These are phyloP conservation scores for Peromyscus aztecus DNA, from an alignment of 2,797 vertebrate genomes.

Conservation along the genomic window DNA sequence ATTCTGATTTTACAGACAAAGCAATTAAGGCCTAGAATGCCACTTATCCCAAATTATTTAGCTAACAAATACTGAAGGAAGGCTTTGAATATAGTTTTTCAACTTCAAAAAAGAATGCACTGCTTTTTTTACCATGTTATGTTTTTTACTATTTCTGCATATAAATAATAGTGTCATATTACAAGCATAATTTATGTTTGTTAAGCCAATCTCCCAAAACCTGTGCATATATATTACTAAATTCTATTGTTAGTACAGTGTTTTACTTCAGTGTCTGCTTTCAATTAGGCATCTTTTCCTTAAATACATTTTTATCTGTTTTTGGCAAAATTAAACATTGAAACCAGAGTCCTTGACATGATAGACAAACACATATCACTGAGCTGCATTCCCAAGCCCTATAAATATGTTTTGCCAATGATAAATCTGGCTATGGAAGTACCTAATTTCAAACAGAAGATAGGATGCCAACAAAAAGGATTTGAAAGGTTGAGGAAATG, in stretches of 20 bases:
- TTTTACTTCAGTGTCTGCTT: background rate
- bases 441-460: background rate
- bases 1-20: conserved; percentile 9
- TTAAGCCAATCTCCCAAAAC: background rate
- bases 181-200: background rate
- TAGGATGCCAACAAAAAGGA: background rate
- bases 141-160: conserved; percentile 27
- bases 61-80: background rate
- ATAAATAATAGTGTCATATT: conserved; percentile 1
- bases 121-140: background rate
- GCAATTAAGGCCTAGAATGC: background rate
- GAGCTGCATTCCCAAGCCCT: background rate
- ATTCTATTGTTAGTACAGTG: background rate
- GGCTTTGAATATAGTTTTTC: conserved; percentile 21
- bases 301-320: background rate
- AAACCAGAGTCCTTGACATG: background rate
- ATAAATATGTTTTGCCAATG: background rate
- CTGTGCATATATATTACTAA: background rate
- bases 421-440: background rate
- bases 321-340: background rate
- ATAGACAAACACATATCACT: background rate
- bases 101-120: background rate
- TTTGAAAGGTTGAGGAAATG: background rate
- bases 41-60: background rate
- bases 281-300: conserved; percentile 28